Percentiles rank a stretch among this genome's conserved stretches.
Conservation (phyloP, 2,888 invertebrate genomes). For the Diplazon laetatorius region DNA sequence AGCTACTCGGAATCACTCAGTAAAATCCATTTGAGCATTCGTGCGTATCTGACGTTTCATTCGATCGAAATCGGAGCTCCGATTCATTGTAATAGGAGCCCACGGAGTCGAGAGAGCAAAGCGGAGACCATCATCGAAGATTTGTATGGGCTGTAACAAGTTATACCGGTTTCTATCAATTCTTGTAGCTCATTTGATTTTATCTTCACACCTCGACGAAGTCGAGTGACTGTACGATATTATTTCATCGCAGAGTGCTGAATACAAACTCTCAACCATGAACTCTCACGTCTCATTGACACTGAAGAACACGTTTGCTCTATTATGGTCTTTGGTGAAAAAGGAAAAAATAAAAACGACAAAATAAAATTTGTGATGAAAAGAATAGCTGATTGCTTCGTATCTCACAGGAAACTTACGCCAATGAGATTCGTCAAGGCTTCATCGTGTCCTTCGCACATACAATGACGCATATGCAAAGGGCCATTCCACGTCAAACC, state of each 20-base stretch:
- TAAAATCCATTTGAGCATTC: constrained; percentile 14
- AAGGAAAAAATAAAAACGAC: background rate
- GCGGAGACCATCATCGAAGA: background rate
- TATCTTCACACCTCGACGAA: constrained; percentile 48
- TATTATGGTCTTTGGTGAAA: background rate
- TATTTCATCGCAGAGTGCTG: constrained; percentile 18
- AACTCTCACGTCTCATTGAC: constrained; percentile 12
- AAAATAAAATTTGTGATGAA: background rate
- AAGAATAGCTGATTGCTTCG: background rate
- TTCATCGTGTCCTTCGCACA: background rate
- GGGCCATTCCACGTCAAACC: constrained; percentile 1
- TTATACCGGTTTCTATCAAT: constrained; percentile 52
- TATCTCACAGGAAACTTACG: constrained; percentile 19
- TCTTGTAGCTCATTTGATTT: constrained; percentile 47
- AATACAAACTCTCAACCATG: background rate
- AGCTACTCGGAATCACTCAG: constrained; percentile 41
- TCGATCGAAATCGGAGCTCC: background rate
- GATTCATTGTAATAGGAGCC: background rate
- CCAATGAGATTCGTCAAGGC: constrained; percentile 32
- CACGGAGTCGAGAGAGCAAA: background rate
- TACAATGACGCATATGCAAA: background rate
- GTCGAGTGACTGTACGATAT: constrained; percentile 12
- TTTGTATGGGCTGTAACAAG: background rate
- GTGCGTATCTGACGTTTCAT: background rate
- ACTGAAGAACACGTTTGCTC: constrained; percentile 11